phyloP scores from a whole-genome alignment of 2,888 invertebrate genomes.

The Rotaria sp. region DNA sequence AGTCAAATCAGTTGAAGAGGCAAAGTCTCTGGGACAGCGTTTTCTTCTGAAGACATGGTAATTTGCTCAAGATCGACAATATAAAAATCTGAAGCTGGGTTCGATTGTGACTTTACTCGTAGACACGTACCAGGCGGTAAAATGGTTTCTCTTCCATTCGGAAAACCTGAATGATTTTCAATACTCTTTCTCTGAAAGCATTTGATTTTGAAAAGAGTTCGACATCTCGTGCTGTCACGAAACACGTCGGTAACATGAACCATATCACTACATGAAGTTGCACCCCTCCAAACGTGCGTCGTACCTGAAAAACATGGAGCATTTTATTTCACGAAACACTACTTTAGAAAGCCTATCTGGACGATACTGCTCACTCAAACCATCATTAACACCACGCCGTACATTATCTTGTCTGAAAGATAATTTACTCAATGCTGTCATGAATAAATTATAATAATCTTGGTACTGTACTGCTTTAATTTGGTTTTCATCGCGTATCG shows the following conservation, averaged over 20 bases:
- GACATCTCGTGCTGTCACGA: neutral
- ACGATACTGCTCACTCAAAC: neutral
- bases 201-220: neutral
- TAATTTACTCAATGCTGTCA: neutral
- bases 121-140: neutral
- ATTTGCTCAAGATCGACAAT: neutral
- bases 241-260: neutral
- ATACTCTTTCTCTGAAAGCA: neutral
- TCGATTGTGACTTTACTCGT: neutral
- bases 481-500: neutral
- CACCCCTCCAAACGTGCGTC: neutral
- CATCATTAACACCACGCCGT: neutral
- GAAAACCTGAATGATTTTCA: neutral
- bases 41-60: neutral
- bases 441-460: neutral
- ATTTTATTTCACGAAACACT: no score
- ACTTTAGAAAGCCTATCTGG: no score
- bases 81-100: neutral
- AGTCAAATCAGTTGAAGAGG: neutral
- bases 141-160: neutral
- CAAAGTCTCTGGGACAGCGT: neutral
- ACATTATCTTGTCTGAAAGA: neutral
- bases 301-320: no score
- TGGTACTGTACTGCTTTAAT: neutral
- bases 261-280: neutral